phyloP scores from a whole-genome alignment of 2,797 vertebrate genomes.

The Catamblyrhynchus diadema region DNA sequence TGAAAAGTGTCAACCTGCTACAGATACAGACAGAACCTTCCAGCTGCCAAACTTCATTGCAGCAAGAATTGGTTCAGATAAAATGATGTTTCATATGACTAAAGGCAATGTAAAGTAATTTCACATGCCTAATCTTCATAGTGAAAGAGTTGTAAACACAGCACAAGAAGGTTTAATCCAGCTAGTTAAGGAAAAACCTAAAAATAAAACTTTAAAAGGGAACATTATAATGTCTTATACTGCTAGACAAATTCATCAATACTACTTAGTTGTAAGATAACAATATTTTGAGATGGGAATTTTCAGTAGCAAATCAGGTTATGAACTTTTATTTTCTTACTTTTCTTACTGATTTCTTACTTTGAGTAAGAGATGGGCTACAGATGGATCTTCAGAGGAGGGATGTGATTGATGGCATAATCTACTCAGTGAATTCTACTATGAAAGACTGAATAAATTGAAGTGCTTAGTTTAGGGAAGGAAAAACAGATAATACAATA shows the following conservation, averaged over 20 bases:
- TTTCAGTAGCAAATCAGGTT: background rate
- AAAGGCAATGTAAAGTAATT: background rate
- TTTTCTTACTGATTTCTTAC: background rate
- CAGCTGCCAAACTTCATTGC: background rate
- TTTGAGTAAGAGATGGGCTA: background rate
- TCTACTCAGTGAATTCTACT: background rate
- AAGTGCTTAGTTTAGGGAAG: background rate
- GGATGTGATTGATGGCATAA: background rate
- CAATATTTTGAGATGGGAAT: background rate
- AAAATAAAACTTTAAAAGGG: background rate
- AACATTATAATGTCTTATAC: background rate
- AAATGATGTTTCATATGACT: background rate
- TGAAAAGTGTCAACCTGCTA: background rate
- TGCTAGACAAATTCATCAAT: background rate
- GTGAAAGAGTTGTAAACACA: background rate
- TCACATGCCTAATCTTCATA: background rate
- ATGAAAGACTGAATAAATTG: background rate
- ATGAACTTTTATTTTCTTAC: background rate
- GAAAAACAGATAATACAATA: background rate
- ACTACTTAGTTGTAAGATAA: background rate
- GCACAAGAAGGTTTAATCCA: background rate
- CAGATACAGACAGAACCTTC: background rate
- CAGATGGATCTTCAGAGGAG: background rate
- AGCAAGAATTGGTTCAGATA: background rate
- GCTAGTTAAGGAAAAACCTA: background rate